Evolutionary conservation across 2,113 vertebrate species (phyloP), one percentile per base, ranked within the genome.

Genomic region (Gymnorhina tibicen): DNA sequence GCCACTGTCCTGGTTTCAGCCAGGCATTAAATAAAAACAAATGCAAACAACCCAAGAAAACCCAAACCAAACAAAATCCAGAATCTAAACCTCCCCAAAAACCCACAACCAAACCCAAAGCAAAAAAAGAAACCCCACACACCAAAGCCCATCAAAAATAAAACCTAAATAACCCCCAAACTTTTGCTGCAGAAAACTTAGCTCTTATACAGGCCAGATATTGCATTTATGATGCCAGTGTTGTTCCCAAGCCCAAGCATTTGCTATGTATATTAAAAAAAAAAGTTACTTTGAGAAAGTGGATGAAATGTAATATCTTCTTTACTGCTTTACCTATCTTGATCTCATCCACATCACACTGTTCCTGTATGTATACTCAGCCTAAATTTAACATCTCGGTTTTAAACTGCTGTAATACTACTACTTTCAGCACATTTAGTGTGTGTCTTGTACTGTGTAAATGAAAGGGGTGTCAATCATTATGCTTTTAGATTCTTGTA

Each of bases 391-490:
- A 60, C 80, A 46, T 89, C 26, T 75, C 52, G 4, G 1, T 16
- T 94, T 94, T 77, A 56, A 73, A 47, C 42, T 87, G 22, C 35
- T 68, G 6, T 16, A 49, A 59, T 50, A 14, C 11, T 59, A 47
- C 24, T 62, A 7, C 32, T 93, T 93, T 69, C 49, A 85, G 41
- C 28, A 62, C 26, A 42, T 41, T 94, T 42, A 53, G 6, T 53
- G 7, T 52, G 11, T 66, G n/a, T 14, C 23, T 89, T 64, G 15
- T 47, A 50, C 50, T 69, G 56, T 32, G 16, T 26, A 82, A 94
- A 93, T 95, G 28, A 87, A 85, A 91, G 37, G 15, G 5, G 1
- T 82, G 59, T 66, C 89, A 96, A 46, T 82, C 62, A 87, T n/a
- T 44, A 37, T 42, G 55, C 70, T 96, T 94, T 91, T 59, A 90